These are phyloP conservation scores for Colinus virginianus DNA, from an alignment of 2,113 vertebrate genomes.

Conservation along the genomic window DNA sequence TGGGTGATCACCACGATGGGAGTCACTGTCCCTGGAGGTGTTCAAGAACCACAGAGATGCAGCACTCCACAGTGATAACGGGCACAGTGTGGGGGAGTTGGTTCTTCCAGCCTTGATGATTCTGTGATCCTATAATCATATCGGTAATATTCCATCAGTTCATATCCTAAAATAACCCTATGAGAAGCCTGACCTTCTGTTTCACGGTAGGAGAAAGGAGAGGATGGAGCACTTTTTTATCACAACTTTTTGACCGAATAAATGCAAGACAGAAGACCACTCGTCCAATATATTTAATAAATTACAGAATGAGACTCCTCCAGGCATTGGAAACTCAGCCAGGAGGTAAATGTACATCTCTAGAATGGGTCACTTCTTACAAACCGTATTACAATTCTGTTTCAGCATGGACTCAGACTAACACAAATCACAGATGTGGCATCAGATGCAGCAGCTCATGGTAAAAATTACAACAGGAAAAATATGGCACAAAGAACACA, in stretches of 20 bases:
- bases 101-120: too few relatives aligned
- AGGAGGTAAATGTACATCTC: background rate
- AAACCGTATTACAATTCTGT: background rate
- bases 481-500: slow-evolving; percentile 6
- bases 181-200: background rate
- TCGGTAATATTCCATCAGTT: background rate
- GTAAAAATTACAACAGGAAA: background rate
- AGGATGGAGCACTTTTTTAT: background rate
- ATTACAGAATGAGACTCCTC: background rate
- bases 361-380: background rate
- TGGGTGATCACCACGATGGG: background rate
- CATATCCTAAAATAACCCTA: background rate
- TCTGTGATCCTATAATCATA: background rate
- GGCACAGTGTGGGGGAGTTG: too few relatives aligned
- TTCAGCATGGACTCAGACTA: background rate
- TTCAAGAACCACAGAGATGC: too few relatives aligned
- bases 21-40: too few relatives aligned
- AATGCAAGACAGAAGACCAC: background rate
- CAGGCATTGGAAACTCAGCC: background rate
- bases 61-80: too few relatives aligned
- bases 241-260: accelerated
- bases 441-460: background rate
- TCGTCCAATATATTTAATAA: slow-evolving; percentile 56
- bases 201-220: accelerated
- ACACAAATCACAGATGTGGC: background rate